Base-by-base conservation (phyloP, 1,140 invertebrate species). In the Cherax destructor region DNA sequence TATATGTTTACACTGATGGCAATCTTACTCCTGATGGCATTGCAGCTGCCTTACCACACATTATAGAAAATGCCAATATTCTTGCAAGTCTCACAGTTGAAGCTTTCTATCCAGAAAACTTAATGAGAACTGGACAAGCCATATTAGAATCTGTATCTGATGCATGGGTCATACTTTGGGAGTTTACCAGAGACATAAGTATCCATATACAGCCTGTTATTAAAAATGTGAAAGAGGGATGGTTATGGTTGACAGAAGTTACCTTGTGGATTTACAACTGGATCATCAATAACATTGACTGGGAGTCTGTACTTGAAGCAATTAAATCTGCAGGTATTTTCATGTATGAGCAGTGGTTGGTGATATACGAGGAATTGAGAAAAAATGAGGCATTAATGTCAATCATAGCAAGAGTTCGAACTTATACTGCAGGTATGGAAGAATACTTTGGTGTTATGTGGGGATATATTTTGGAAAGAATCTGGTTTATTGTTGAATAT, bases 1-100 rank as follows among this genome's bases (percentile, higher is more conserved):
- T 92, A 11, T 91, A 90, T 74, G 50, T 92, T 4, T 92, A 92
- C 88, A 92, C 92, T 11, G 88, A 87, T 50, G 92, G 92, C 24
- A 69, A 92, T 65, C 85, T 92, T 24, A 72, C 84, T 10, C 83
- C 50, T 18, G 16, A 24, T 50, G 84, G 78, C 50, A 52, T 92
- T 9, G 24, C 92, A 52, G 78, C 84, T 61, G 92, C 92, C n/a
- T 79, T 87, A 41, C 88, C 92, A 4, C 78, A 65, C 18, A 87
- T 92, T 59, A 24, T 47, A 4, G 59, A 91, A 80, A 90, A 92
- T 83, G 78, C 88, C 13, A 52, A 86, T 30, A 16, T 65, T 21
- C 52, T 91, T 21, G 83, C 74, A 77, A 79, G 24, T 69, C 83
- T 91, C 59, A 79, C 76, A 7, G 16, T 47, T 69, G 88, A 91